Percentiles rank a stretch among this genome's conserved stretches.
These are phyloP conservation scores for Nettapus auritus DNA, from an alignment of 2,113 vertebrate species.

Conservation along the genomic window DNA sequence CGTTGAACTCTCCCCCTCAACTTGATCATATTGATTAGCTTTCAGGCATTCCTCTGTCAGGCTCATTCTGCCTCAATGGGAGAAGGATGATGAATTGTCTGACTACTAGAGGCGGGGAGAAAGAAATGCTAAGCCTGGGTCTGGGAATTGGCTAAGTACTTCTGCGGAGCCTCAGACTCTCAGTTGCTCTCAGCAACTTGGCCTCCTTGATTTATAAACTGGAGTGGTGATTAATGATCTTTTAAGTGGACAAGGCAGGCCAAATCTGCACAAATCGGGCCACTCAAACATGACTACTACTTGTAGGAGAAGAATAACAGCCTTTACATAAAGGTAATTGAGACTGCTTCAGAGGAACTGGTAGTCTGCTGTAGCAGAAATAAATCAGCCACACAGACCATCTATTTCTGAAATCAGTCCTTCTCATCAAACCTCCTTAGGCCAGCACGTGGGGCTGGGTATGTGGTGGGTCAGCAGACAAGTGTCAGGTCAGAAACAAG, in stretches of 20 bases:
- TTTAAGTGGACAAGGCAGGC: slow-evolving; percentile 94
- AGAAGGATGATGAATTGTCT: slow-evolving; percentile 94
- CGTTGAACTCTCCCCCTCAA: slow-evolving; percentile 64
- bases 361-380: slow-evolving; percentile 81
- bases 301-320: slow-evolving; percentile 81
- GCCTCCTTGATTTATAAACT: slow-evolving; percentile 96
- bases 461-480: not conserved
- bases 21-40: slow-evolving; percentile 78
- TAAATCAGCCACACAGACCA: slow-evolving; percentile 80
- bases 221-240: slow-evolving; percentile 94
- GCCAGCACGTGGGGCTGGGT: slow-evolving; percentile 22
- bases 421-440: slow-evolving; percentile 67
- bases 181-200: slow-evolving; percentile 85
- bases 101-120: slow-evolving; percentile 78
- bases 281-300: slow-evolving; percentile 83
- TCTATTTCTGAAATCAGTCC: slow-evolving; percentile 74
- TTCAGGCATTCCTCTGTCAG: slow-evolving; percentile 83
- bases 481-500: not conserved
- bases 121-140: slow-evolving; percentile 84
- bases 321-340: slow-evolving; percentile 78
- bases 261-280: slow-evolving; percentile 80
- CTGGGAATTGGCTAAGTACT: slow-evolving; percentile 98
- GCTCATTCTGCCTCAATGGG: slow-evolving; percentile 82
- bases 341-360: slow-evolving; percentile 72
- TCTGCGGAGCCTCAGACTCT: slow-evolving; percentile 86